Evolutionary conservation across 1,140 invertebrate species (phyloP).

Genomic region (Scaptomyza montana): DNA sequence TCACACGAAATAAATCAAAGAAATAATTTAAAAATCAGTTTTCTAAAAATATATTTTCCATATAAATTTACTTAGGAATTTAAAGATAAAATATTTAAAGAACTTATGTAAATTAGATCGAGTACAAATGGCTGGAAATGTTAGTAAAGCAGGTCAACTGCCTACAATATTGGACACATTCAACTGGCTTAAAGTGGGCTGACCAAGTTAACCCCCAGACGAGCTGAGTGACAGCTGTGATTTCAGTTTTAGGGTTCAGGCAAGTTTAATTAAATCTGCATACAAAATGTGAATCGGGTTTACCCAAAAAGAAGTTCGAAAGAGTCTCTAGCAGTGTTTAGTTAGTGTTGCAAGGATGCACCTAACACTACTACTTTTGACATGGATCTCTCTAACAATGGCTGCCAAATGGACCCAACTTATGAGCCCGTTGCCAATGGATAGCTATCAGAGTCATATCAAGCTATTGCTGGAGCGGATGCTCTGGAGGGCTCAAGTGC

Average conservation of each 20-base stretch:
- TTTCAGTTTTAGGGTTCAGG: conserved; percentile 27
- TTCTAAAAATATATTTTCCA: no score
- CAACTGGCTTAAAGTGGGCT: conserved; percentile 19
- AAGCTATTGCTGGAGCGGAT: conserved; percentile 52
- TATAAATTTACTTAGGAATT: no score
- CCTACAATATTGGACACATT: neutral
- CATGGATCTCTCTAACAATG: conserved; percentile 6
- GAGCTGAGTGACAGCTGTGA: conserved; percentile 20
- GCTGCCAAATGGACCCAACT: conserved; percentile 4
- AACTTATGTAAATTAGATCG: neutral
- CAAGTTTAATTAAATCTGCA: conserved; percentile 79
- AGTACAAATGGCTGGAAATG: conserved; percentile 23
- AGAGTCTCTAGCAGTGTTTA: conserved; percentile 16
- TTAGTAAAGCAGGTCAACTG: conserved; percentile 57
- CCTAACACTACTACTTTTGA: conserved; percentile 19
- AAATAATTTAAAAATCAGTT: no score
- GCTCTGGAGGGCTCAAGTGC: conserved; percentile 49
- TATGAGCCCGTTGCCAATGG: neutral
- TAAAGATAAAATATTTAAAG: neutral
- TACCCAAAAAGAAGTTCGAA: neutral
- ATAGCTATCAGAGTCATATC: conserved; percentile 40
- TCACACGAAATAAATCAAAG: no score
- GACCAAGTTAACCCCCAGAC: conserved; percentile 14
- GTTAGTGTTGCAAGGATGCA: conserved; percentile 46
- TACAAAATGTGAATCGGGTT: conserved; percentile 50